Base-by-base conservation (phyloP, 2,113 vertebrate genomes). In the Artemisiospiza belli region DNA sequence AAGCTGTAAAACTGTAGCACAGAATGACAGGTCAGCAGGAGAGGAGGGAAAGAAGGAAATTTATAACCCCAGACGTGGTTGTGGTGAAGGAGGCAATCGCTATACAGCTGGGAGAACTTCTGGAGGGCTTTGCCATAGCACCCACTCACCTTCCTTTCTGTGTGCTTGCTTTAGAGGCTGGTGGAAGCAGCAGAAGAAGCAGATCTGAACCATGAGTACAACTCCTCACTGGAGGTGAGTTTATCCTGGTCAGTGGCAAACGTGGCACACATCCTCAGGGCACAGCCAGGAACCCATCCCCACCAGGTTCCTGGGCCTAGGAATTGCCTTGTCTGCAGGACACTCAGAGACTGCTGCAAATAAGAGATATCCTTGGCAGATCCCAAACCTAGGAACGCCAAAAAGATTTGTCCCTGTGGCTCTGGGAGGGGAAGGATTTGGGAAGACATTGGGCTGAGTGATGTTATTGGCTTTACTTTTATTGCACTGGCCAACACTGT, bases 101-200 rank as follows among this genome's bases (percentile, higher is more conserved):
- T 78, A 28, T 15, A 10, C 6, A 88, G 81, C 67, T 70, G 55
- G 43, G 70, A 39, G 30, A 33, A 22, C 43, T 90, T 73, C 35
- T 66, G 44, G 35, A 35, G 67, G 47, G 20, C 37, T 64, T 43
- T 84, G 74, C 35, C 55, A 8, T 10, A 52, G 46, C 61, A 81
- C 52, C 72, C 84, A 58, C 55, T 96, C 51, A 73, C 66, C 62
- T 64, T 49, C 66, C 37, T 77, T n/a, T 81, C 57, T 51, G 10
- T 94, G 41, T 95, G 72, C 22, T 74, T 92, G 81, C 30, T 51
- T 69, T 94, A 99, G 99, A 98, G 98, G 88, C 64, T 99, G 93
- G 99, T 99, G 59, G 98, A 99, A 87, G 98, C 98, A 72, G 99
- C 99, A 8, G 99, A 99, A 87, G 99, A 99, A 3, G 99, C 99